These are phyloP conservation scores for Gambelia wislizenii DNA, from an alignment of 2,797 vertebrate genomes.

Conservation along the genomic window DNA sequence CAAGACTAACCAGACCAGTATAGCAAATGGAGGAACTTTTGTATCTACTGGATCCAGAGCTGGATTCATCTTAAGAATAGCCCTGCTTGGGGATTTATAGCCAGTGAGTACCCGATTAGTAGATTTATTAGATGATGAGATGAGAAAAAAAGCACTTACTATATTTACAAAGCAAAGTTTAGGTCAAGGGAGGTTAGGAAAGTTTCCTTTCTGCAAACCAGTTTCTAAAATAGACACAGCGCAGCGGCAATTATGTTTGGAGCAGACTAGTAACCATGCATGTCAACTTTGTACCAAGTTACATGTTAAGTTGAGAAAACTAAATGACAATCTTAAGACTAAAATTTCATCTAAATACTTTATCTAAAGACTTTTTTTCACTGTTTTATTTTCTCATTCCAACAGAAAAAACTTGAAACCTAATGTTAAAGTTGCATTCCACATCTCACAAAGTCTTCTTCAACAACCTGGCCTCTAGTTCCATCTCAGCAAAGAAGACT, in stretches of 20 bases:
- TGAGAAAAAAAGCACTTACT: fast-evolving
- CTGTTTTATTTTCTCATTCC: constrained; percentile 21
- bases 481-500: neutral
- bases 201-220: constrained; percentile 21
- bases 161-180: neutral
- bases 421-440: constrained; percentile 9
- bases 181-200: constrained; percentile 8
- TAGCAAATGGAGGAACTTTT: no score
- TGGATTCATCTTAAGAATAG: neutral
- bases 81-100: neutral
- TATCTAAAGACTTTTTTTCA: constrained; percentile 11
- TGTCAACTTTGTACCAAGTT: constrained; percentile 12
- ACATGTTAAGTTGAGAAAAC: constrained; percentile 3
- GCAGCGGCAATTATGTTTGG: neutral
- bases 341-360: neutral
- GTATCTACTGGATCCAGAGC: no score
- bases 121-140: neutral
- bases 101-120: neutral
- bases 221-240: constrained; percentile 11
- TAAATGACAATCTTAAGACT: constrained; percentile 5
- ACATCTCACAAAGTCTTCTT: fast-evolving
- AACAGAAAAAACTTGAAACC: constrained; percentile 3
- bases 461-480: neutral
- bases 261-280: neutral
- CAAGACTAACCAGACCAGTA: no score